Percentiles rank a stretch among this genome's conserved stretches.
Evolutionary conservation across 2,797 vertebrate species (phyloP).

Genomic region (Darevskia nairensis): DNA sequence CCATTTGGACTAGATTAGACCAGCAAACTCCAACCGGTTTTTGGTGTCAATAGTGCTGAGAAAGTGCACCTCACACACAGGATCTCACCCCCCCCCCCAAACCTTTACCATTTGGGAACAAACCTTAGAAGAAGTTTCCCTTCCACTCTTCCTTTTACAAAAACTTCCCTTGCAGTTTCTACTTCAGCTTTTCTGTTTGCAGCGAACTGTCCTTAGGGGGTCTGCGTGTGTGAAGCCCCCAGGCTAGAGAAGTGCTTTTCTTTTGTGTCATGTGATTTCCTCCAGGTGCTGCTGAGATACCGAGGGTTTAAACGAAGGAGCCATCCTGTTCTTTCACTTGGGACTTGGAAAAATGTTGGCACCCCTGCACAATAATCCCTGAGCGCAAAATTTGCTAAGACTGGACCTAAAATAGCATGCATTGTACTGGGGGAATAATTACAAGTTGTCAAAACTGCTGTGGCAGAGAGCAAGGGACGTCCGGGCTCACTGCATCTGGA

Average conservation of each 20-base stretch:
- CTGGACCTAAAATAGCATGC: slow-evolving; percentile 23
- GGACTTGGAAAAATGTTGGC: slow-evolving; percentile 12
- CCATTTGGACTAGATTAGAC: background rate
- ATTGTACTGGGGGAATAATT: slow-evolving; percentile 8
- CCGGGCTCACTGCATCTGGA: background rate
- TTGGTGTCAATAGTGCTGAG: background rate
- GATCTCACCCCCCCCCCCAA: background rate
- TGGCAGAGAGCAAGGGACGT: background rate
- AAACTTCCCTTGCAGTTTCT: background rate
- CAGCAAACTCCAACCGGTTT: background rate
- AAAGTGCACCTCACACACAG: background rate
- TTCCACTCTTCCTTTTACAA: background rate
- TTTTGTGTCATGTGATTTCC: background rate
- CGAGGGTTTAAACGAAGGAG: background rate
- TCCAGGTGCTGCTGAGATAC: slow-evolving; percentile 19
- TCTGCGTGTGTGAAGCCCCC: background rate
- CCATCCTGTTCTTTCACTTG: background rate
- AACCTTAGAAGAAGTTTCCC: too few species aligned
- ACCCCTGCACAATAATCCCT: slow-evolving; percentile 4
- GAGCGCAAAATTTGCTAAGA: slow-evolving; percentile 1
- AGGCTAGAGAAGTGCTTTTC: background rate
- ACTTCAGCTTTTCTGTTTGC: background rate
- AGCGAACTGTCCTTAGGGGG: background rate
- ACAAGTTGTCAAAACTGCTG: background rate
- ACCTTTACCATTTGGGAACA: background rate